These are phyloP conservation scores for Nibea coibor DNA, from an alignment of 2,113 vertebrate species.

Conservation along the genomic window DNA sequence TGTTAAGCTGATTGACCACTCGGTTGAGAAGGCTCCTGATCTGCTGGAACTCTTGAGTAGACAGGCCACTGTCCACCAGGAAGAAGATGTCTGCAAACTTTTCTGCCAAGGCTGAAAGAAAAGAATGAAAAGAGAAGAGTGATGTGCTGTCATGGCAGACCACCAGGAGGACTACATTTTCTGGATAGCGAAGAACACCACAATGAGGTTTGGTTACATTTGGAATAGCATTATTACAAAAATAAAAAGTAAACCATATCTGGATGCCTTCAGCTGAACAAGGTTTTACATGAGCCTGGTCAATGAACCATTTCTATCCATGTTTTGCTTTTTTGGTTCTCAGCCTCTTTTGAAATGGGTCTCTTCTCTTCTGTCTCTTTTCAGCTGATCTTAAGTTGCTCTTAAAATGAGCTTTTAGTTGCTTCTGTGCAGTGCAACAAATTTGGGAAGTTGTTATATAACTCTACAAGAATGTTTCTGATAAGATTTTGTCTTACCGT, in stretches of 20 bases:
- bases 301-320: neutral
- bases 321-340: too few species aligned
- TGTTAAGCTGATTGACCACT: conserved; percentile 75
- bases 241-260: neutral
- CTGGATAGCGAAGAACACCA: neutral
- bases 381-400: neutral
- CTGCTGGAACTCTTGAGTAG: conserved; percentile 63
- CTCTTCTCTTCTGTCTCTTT: neutral
- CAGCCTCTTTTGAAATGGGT: neutral
- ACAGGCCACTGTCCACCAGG: conserved; percentile 83
- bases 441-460: neutral
- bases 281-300: neutral
- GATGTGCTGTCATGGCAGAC: neutral
- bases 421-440: neutral
- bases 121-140: neutral
- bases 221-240: neutral
- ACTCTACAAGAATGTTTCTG: neutral
- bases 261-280: neutral
- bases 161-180: too few species aligned
- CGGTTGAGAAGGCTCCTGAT: conserved; percentile 66
- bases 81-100: conserved; percentile 87
- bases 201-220: neutral
- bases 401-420: neutral
- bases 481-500: conserved; percentile 61
- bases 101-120: conserved; percentile 78